These are phyloP conservation scores for Eristalis intricaria DNA, from an alignment of 2,888 invertebrate genomes.

Conservation along the genomic window DNA sequence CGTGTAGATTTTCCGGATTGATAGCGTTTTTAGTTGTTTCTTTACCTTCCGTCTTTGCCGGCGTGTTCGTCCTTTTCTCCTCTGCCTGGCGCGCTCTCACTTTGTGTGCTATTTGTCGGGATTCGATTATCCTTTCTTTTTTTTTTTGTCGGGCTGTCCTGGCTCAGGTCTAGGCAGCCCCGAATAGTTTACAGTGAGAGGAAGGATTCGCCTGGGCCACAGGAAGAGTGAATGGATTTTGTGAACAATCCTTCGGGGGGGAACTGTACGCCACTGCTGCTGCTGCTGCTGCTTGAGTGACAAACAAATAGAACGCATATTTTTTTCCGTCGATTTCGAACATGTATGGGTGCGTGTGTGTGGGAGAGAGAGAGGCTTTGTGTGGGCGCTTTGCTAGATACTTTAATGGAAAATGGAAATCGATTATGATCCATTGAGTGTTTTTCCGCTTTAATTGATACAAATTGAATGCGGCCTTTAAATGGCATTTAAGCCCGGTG, in stretches of 20 bases:
- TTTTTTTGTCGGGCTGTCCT: background rate
- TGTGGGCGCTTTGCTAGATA: constrained; percentile 21
- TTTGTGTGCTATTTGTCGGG: constrained; percentile 59
- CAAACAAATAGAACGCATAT: constrained; percentile 61
- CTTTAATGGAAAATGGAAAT: constrained; percentile 70
- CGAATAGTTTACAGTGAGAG: constrained; percentile 57
- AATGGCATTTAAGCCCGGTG: constrained; percentile 48
- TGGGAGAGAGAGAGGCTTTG: background rate
- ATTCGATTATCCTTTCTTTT: constrained; percentile 62
- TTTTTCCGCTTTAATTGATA: constrained; percentile 72
- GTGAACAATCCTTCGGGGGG: constrained; percentile 44
- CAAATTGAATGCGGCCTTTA: constrained; percentile 70
- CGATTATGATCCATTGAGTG: constrained; percentile 70
- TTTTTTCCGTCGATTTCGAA: background rate
- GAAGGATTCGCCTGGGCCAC: background rate
- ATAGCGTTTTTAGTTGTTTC: constrained; percentile 47
- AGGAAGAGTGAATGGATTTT: constrained; percentile 26
- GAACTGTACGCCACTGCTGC: constrained; percentile 9
- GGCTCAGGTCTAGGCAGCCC: constrained; percentile 20
- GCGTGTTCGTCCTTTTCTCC: background rate
- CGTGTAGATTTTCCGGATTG: constrained; percentile 70
- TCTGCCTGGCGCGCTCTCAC: background rate
- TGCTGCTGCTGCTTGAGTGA: constrained; percentile 68
- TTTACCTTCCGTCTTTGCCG: constrained; percentile 31
- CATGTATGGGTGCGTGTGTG: background rate